Base-by-base conservation (phyloP, 2,113 vertebrate species). In the Anolis carolinensis region DNA sequence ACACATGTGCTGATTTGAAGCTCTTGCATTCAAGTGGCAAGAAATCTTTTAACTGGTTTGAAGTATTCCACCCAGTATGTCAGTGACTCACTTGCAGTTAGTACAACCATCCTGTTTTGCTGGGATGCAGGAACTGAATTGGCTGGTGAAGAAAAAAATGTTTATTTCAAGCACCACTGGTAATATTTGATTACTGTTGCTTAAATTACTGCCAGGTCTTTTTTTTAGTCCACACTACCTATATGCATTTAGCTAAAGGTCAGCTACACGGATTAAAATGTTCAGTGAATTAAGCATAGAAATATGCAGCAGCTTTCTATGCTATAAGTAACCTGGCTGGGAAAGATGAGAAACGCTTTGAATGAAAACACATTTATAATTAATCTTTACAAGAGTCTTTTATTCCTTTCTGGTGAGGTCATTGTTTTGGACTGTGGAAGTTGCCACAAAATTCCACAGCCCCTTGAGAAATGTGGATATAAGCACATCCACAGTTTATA, bases 241-340 rank as follows among this genome's bases (percentile, higher is more conserved):
- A n/a, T 32, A 62, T 75, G 62, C 78, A 39, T 72, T 84, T 73
- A 65, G 59, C 30, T 80, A 74, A 74, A 88, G 86, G 86, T 88
- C 70, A 84, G 13, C 0, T 23, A 34, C 13, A 83, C 83, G 81
- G 5, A 74, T n/a, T 84, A 1, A 81, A 59, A 27, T 0, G 18
- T 9, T 14, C 75, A 68, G n/a, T 39, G 65, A 0, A 5, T 50
- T 67, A 63, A 89, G 20, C 23, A 50, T 27, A 74, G 32, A 34
- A 84, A 80, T 67, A 79, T 52, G 55, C 65, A 11, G 52, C 0
- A 0, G 62, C 32, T 65, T 55, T 20, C 63, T 48, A 82, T 77
- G 21, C 2, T 0, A 20, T 68, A 11, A n/a, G 25, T 75, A 18
- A 0, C 48, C 74, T 0, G 0, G 23, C 18, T 0, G 1, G 25